phyloP scores from a whole-genome alignment of 2,888 invertebrate species.

The Ligdia adustata region DNA sequence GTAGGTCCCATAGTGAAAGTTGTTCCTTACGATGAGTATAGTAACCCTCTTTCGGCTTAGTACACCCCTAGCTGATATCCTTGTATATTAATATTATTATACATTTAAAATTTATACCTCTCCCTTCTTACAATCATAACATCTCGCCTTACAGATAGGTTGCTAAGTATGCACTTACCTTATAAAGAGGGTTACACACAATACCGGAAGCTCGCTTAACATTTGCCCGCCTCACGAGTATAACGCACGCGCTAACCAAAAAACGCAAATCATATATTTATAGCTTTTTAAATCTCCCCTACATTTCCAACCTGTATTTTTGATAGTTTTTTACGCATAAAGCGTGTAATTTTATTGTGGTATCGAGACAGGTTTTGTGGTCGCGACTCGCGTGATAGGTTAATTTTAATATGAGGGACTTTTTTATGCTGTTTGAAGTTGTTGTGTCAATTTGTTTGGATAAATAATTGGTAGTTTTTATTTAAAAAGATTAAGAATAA shows the following conservation, averaged over 20 bases:
- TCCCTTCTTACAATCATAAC: conserved; percentile 37
- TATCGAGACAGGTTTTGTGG: conserved; percentile 15
- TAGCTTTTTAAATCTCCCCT: conserved; percentile 65
- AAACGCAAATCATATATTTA: conserved; percentile 70
- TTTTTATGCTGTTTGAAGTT: conserved; percentile 21
- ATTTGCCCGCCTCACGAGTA: conserved; percentile 57
- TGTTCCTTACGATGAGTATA: too few relatives aligned
- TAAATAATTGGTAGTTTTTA: too few relatives aligned
- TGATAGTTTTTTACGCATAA: conserved; percentile 35
- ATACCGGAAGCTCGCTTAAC: conserved; percentile 73
- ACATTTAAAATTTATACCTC: too few relatives aligned
- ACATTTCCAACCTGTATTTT: conserved; percentile 40
- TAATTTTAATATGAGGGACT: conserved; percentile 32
- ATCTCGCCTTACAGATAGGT: conserved; percentile 24
- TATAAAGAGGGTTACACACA: conserved; percentile 58
- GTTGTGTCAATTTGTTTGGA: background rate
- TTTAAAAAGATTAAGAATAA: too few relatives aligned
- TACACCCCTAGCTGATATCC: too few relatives aligned
- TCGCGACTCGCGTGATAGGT: conserved; percentile 38
- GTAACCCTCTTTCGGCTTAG: too few relatives aligned
- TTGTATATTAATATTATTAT: too few relatives aligned
- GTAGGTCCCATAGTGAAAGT: too few relatives aligned
- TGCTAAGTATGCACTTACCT: too few relatives aligned
- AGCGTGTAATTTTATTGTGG: conserved; percentile 40
- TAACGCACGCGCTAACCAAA: conserved; percentile 72